Conservation (phyloP, 1,140 invertebrate species). For the Dreissena polymorpha region DNA sequence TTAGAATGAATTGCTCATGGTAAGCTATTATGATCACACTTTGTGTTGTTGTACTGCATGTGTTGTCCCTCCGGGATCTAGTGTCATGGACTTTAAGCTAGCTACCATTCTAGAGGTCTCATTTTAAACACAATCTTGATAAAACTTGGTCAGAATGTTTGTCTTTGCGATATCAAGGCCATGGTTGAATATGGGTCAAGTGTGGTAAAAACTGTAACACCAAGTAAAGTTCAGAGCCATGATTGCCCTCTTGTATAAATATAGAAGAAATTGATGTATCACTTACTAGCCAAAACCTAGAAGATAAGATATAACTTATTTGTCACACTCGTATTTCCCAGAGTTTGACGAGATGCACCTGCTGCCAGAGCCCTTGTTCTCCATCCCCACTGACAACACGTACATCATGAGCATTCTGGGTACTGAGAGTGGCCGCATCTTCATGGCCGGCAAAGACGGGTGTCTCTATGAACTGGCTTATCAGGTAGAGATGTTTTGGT, state of each 20-base stretch:
- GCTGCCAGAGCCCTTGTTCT: slow-evolving; percentile 95
- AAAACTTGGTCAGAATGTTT: no score
- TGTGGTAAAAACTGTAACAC: no score
- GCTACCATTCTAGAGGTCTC: no score
- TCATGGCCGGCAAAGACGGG: slow-evolving; percentile 96
- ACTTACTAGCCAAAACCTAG: no score
- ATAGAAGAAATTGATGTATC: no score
- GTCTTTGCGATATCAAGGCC: no score
- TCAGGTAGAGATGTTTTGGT: slow-evolving; percentile 82
- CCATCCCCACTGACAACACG: slow-evolving; percentile 94
- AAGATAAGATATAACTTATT: no score
- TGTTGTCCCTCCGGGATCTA: slow-evolving; percentile 62
- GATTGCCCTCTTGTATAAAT: no score
- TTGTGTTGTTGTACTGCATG: slow-evolving; percentile 13
- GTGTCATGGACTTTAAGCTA: slow-evolving; percentile 71
- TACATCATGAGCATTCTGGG: slow-evolving; percentile 91
- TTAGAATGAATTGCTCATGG: no score
- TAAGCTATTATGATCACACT: neutral
- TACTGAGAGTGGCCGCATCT: slow-evolving; percentile 92
- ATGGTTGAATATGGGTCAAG: no score
- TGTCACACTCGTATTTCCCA: neutral
- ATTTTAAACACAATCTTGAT: no score
- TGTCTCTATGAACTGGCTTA: slow-evolving; percentile 97
- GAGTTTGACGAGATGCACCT: slow-evolving; percentile 89
- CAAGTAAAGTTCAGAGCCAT: no score